Base-by-base conservation (phyloP, 1,140 invertebrate species). In the Latrodectus geometricus region DNA sequence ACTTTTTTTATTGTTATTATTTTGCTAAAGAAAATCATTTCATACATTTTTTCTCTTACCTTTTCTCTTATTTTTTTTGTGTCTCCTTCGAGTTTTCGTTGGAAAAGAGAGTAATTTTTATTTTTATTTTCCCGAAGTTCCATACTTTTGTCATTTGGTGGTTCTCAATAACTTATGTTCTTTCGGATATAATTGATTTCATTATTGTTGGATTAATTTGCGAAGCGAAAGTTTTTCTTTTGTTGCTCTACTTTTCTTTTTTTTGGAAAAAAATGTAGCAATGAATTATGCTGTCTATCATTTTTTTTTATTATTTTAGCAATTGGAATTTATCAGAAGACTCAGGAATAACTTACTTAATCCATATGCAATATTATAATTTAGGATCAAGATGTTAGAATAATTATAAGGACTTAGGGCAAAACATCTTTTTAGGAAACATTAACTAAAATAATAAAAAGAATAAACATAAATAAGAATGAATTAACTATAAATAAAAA, bases 91-190 rank as follows among this genome's bases (percentile, higher is more conserved):
- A 8, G 17, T 61, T 61, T 61, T 61, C 17, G 54, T 14, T 61
- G 54, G 54, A 61, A 35, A 35, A 17, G 54, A 61, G 68, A 17
- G 79, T 9, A 54, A 17, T 56, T 52, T 70, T 81, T 68, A 49
- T 79, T 50, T 20, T 78, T 79, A 15, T 50, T 21, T 21, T 20
- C 23, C 70, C 35, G 12, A 9, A 17, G 23, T n/a, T 76, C 21
- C 52, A 54, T 76, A 21, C 20, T 35, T 52, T 74, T 75, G 52
- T 76, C 54, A 23, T 61, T 12, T 23, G 9, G 21, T 20, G n/a
- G 48, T 49, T 70, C 68, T 81, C 79, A 72, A 81, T 81, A 81
- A 81, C 79, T 65, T 66, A 81, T 81, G 79, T 81, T 81, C 68
- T 21, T 61, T 20, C 14, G 50, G 61, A 70, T 66, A 81, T 81